phyloP scores from a whole-genome alignment of 2,113 vertebrate species.

The Apeltes quadracus region DNA sequence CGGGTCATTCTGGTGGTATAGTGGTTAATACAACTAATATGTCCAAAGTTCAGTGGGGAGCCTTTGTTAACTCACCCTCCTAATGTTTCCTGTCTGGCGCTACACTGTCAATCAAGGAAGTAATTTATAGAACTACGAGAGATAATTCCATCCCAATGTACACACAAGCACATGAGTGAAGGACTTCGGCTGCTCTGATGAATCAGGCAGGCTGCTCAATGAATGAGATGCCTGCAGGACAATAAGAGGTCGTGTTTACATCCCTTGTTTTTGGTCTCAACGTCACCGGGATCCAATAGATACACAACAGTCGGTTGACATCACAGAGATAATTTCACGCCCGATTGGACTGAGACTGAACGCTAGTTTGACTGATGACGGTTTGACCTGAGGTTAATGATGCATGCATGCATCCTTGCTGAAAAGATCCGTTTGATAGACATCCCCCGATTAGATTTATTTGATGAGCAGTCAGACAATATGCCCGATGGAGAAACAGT shows the following conservation, averaged over 20 bases:
- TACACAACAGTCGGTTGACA: slow-evolving; percentile 17
- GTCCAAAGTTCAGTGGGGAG: not conserved
- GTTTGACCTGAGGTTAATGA: slow-evolving; percentile 30
- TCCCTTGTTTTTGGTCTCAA: not conserved
- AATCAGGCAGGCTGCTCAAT: not conserved
- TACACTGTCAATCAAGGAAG: not conserved
- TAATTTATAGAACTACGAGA: not conserved
- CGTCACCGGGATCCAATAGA: slow-evolving; percentile 15
- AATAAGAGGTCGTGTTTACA: too few relatives aligned
- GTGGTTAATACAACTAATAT: not conserved
- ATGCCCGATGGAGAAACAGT: slow-evolving; percentile 2
- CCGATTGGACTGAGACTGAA: slow-evolving; percentile 48
- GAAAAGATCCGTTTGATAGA: slow-evolving; percentile 32
- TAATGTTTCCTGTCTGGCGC: not conserved
- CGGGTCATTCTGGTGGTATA: not conserved
- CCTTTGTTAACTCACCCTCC: not conserved
- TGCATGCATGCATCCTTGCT: not conserved
- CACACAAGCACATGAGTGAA: not conserved
- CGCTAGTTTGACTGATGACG: slow-evolving; percentile 23
- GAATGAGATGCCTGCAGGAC: too few relatives aligned
- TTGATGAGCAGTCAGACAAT: slow-evolving; percentile 17
- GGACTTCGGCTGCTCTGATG: not conserved
- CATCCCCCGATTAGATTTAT: slow-evolving; percentile 23
- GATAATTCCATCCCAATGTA: not conserved
- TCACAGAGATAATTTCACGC: slow-evolving; percentile 46